A percentile compares a stretch with the other conserved stretches of the same genome.
Evolutionary conservation across 2,888 invertebrate species (phyloP).

Genomic region (Malthinus flaveolus): DNA sequence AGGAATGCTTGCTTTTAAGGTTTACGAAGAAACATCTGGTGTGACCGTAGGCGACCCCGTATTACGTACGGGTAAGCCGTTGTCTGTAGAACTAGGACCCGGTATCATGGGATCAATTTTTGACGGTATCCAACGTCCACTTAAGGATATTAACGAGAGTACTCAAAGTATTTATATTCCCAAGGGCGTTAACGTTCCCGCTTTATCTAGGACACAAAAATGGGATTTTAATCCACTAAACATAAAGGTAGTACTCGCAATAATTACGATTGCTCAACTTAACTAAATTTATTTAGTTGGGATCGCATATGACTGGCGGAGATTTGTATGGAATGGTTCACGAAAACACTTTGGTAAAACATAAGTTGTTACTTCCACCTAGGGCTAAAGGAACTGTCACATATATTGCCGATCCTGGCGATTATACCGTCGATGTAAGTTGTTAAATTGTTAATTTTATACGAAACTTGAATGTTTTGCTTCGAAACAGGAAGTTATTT

Average conservation of each 20-base stretch:
- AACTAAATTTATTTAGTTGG: too few species aligned
- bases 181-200: conserved; percentile 96
- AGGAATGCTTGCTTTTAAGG: conserved; percentile 2
- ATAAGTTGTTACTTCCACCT: conserved; percentile 94
- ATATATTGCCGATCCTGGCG: conserved; percentile 90
- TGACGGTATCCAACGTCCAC: conserved; percentile 98
- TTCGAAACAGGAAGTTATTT: conserved; percentile 77
- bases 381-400: conserved; percentile 95
- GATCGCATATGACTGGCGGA: conserved; percentile 98
- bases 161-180: conserved; percentile 99
- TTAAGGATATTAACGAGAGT: conserved; percentile 93
- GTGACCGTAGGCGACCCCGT: conserved; percentile 99
- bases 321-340: conserved; percentile 95
- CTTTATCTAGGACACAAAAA: conserved; percentile 73
- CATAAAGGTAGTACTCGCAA: conserved; percentile 67
- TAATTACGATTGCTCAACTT: neutral
- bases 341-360: conserved; percentile 97
- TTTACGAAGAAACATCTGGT: conserved; percentile 94
- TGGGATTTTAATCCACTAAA: conserved; percentile 94
- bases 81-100: conserved; percentile 98
- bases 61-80: conserved; percentile 95
- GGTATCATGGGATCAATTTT: conserved; percentile 99
- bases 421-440: conserved; percentile 89
- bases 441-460: neutral
- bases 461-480: neutral